Percentiles rank a stretch among this genome's conserved stretches.
Conservation (phyloP, 2,113 vertebrate genomes). For the Tachycineta bicolor region DNA sequence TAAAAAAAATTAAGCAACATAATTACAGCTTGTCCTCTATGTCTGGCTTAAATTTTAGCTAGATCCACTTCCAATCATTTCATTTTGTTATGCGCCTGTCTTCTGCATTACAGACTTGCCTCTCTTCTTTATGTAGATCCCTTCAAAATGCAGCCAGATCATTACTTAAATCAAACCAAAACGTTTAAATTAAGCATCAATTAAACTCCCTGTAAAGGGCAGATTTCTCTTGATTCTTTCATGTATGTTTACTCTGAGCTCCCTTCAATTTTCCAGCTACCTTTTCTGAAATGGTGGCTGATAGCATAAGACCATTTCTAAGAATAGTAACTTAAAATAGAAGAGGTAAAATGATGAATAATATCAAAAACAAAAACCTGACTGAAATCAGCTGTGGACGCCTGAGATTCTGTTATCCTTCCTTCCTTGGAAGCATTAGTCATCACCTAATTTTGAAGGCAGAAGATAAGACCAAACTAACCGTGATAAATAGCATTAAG, state of each 20-base stretch:
- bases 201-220: not conserved
- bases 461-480: constrained; percentile 16
- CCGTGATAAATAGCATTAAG: constrained; percentile 39
- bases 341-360: constrained; percentile 24
- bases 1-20: not conserved
- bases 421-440: constrained; percentile 48
- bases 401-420: constrained; percentile 12
- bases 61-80: not conserved
- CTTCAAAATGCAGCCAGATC: not conserved
- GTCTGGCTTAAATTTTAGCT: not conserved
- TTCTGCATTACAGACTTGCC: not conserved
- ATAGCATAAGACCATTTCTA: not conserved
- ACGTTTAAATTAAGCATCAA: constrained; percentile 2
- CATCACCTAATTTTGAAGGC: constrained; percentile 39
- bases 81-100: not conserved
- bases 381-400: constrained; percentile 16
- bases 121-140: not conserved
- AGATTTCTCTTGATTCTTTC: not conserved
- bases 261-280: not conserved
- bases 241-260: not conserved
- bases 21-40: not conserved
- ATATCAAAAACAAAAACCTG: constrained; percentile 17
- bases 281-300: not conserved
- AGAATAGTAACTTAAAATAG: constrained; percentile 5
- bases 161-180: constrained; percentile 1